Base-by-base conservation (phyloP, 2,113 vertebrate species). In the Ardeotis arabs region DNA sequence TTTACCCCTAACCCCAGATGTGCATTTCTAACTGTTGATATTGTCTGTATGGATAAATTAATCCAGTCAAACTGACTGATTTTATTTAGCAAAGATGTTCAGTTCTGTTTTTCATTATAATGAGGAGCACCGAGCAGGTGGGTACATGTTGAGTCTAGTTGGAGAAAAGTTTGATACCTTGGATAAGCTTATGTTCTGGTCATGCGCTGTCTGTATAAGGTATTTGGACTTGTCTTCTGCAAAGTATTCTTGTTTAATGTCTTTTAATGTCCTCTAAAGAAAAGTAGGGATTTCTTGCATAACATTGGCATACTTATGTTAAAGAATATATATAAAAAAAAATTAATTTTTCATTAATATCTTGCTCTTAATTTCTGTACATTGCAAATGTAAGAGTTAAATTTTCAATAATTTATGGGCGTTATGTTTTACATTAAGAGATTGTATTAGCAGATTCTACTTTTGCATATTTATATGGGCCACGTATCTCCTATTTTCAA, bases 191-290 rank as follows among this genome's bases (percentile, higher is more conserved):
- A 39, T 29, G 33, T 58, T 47, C 64, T 63, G 59, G 82, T 74
- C 10, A 1, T 24, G 29, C 0, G 0, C 25, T 55, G n/a, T 45
- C n/a, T 45, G 12, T 63, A 10, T 28, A 24, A 60, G 31, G 27
- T 64, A 20, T 58, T 50, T 55, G 50, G n/a, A 55, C 25, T 56
- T 39, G 7, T 23, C 4, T 39, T 47, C 47, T 62, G 16, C 47
- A 41, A 45, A 31, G 31, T 29, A 22, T 18, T 50, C 31, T 77
- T 87, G 19, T 60, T 87, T 79, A 69, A 85, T 78, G 24, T 44
- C 55, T 80, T 16, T 35, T 74, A 14, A 29, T 45, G 50, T 29
- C 23, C 66, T 58, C 27, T 83, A 41, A 66, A 67, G 37, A 70
- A 64, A 19, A 4, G 9, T 44, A 18, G 68, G 20, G 33, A 33